phyloP scores from a whole-genome alignment of 35 echinoderm and acorn worm genomes.

The Lytechinus pictus region DNA sequence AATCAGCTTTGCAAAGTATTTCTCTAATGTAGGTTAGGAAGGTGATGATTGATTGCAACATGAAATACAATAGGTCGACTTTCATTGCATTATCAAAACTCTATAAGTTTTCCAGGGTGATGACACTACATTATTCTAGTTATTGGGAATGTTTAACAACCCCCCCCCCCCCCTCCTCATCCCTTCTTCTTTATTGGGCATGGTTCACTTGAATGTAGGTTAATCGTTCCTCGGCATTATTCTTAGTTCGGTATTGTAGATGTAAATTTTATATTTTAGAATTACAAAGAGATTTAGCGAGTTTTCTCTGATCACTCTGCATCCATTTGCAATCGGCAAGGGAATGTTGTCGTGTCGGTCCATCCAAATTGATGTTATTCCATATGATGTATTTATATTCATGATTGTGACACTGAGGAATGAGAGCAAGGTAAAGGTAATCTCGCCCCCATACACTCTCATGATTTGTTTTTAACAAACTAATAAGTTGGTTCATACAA shows the following conservation, averaged over 20 bases:
- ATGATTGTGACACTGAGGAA: neutral
- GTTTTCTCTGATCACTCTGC: neutral
- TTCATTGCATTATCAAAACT: neutral
- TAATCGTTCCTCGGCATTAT: neutral
- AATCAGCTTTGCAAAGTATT: too few relatives aligned
- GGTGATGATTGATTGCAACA: neutral
- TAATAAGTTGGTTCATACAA: too few relatives aligned
- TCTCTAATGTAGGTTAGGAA: neutral
- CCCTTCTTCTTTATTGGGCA: neutral
- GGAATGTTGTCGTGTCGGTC: neutral
- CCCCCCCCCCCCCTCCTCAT: neutral
- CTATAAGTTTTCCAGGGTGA: neutral
- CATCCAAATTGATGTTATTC: neutral
- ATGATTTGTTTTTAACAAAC: too few relatives aligned
- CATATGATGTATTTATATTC: neutral
- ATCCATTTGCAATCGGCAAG: neutral
- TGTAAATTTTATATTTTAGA: neutral
- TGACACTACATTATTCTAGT: neutral
- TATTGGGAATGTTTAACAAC: neutral
- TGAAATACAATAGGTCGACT: neutral
- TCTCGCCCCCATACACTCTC: neutral
- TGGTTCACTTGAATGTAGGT: neutral
- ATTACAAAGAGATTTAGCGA: neutral
- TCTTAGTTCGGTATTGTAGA: neutral
- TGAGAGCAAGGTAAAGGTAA: neutral